A percentile compares a stretch with the other conserved stretches of the same genome.
phyloP scores from a whole-genome alignment of 2,113 vertebrate species.

The Coturnix japonica region DNA sequence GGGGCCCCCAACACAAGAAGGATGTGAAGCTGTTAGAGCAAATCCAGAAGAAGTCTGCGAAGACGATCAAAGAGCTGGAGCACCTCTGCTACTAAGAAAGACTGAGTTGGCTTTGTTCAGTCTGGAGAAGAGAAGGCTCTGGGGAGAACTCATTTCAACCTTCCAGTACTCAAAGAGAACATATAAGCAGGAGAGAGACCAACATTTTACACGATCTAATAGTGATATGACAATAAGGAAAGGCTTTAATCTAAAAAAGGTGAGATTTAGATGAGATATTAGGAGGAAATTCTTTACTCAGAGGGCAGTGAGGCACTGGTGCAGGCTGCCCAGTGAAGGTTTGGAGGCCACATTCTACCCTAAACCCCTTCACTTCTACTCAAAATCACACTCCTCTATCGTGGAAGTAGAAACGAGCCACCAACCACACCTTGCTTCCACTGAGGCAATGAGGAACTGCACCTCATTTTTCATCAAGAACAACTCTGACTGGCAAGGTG shows the following conservation, averaged over 20 bases:
- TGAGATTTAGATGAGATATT: background rate
- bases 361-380: background rate
- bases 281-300: background rate
- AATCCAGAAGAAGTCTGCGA: background rate
- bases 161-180: background rate
- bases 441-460: background rate
- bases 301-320: background rate
- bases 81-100: background rate
- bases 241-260: background rate
- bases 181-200: background rate
- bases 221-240: background rate
- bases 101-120: background rate
- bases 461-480: background rate
- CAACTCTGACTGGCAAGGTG: fast-evolving
- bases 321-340: background rate
- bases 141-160: background rate
- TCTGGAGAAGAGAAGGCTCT: background rate
- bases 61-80: background rate
- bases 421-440: fast-evolving
- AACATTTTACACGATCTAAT: background rate
- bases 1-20: background rate
- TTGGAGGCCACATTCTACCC: background rate
- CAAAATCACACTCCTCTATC: fast-evolving
- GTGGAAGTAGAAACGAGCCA: background rate
- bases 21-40: background rate